These are phyloP conservation scores for Danionella dracula DNA, from an alignment of 2,797 vertebrate species.

Conservation along the genomic window DNA sequence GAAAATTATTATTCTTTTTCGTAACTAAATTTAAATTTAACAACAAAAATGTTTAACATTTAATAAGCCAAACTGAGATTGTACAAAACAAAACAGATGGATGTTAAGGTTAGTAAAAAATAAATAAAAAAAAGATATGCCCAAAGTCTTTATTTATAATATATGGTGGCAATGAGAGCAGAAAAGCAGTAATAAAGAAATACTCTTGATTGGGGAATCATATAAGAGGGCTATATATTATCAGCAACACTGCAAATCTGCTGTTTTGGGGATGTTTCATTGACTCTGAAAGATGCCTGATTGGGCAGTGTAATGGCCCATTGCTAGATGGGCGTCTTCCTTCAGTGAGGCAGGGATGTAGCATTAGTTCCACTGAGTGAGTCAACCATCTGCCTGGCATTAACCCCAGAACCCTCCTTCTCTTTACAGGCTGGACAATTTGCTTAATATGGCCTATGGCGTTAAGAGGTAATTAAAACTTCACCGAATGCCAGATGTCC, in stretches of 20 bases:
- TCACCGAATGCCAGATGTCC: slow-evolving; percentile 99
- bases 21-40: too few species aligned
- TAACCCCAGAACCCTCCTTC: slow-evolving; percentile 99
- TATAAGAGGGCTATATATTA: slow-evolving; percentile 23
- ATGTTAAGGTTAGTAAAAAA: too few species aligned
- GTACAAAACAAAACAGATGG: too few species aligned
- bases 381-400: slow-evolving; percentile 99
- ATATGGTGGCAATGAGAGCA: background rate
- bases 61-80: too few species aligned
- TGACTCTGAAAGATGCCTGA: slow-evolving; percentile 56
- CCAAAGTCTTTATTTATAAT: background rate
- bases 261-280: slow-evolving; percentile 56
- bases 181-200: background rate
- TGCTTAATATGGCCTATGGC: slow-evolving; percentile 99
- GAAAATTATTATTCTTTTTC: too few species aligned
- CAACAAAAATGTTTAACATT: too few species aligned
- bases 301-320: slow-evolving; percentile 73
- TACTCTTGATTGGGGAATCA: slow-evolving; percentile 10
- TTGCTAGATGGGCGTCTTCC: slow-evolving; percentile 69
- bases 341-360: slow-evolving; percentile 79
- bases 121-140: too few species aligned
- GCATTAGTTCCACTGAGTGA: slow-evolving; percentile 99
- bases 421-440: slow-evolving; percentile 99
- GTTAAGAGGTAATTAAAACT: slow-evolving; percentile 99
- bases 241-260: slow-evolving; percentile 37